Conservation (phyloP, 1,140 invertebrate species). For the Drosophila willistoni region DNA sequence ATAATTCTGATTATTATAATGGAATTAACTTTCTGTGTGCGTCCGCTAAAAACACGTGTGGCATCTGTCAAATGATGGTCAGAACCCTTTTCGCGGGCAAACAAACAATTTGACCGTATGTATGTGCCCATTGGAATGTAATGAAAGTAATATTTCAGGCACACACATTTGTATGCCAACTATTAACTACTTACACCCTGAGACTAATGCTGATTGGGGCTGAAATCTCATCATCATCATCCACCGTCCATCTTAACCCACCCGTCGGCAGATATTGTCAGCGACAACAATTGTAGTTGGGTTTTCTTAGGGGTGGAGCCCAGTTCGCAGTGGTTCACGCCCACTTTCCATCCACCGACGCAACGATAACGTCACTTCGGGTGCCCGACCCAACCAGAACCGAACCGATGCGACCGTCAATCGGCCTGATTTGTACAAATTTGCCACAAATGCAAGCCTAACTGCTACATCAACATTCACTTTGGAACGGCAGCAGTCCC, state of each 20-base stretch:
- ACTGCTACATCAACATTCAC: conserved; percentile 34
- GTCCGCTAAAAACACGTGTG: background rate
- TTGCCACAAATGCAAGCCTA: conserved; percentile 55
- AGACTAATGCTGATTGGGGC: background rate
- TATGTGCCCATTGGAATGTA: background rate
- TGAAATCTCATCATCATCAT: background rate
- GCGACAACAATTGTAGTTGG: conserved; percentile 4
- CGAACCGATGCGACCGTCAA: conserved; percentile 12
- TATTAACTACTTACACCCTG: background rate
- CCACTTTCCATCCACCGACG: conserved; percentile 38
- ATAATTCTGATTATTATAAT: conserved; percentile 35
- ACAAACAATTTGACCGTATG: conserved; percentile 5
- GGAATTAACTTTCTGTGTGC: conserved; percentile 14
- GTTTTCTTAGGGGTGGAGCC: conserved; percentile 20
- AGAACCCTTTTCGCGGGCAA: conserved; percentile 5
- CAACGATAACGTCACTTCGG: conserved; percentile 5
- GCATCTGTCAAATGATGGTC: background rate
- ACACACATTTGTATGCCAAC: background rate
- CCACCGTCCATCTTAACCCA: background rate
- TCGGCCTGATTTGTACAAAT: conserved; percentile 60
- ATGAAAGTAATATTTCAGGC: conserved; percentile 8
- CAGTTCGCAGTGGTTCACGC: conserved; percentile 10
- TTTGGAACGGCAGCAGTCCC: conserved; percentile 28
- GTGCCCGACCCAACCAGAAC: conserved; percentile 7
- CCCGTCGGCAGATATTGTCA: background rate